Conservation (phyloP, 2,797 vertebrate species). For the Steatocranus sp. region DNA sequence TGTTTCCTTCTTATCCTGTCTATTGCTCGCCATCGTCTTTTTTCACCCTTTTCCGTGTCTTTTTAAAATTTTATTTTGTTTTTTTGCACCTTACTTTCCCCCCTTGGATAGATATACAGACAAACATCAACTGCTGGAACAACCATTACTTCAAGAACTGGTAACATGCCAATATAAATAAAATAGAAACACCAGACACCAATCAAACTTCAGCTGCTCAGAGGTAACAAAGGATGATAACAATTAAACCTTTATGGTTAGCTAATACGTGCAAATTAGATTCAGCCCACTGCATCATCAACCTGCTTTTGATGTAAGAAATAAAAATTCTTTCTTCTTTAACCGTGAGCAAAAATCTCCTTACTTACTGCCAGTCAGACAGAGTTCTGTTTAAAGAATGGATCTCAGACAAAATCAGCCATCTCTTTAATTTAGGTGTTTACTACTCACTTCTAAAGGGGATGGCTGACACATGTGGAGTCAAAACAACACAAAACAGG, state of each 20-base stretch:
- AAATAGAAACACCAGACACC: neutral
- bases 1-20: neutral
- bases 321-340: neutral
- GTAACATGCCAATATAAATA: neutral
- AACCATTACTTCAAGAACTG: neutral
- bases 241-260: slow-evolving; percentile 16
- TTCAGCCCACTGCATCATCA: neutral
- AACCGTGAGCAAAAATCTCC: neutral
- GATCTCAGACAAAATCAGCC: neutral
- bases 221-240: neutral
- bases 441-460: slow-evolving; percentile 10
- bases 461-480: neutral
- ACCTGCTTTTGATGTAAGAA: neutral
- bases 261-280: slow-evolving; percentile 30
- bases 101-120: neutral
- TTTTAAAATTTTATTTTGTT: neutral
- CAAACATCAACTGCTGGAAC: neutral
- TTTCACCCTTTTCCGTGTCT: neutral
- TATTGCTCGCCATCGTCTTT: neutral
- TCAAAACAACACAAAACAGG: neutral
- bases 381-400: neutral
- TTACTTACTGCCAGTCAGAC: neutral
- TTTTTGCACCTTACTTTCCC: neutral
- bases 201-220: slow-evolving; percentile 16
- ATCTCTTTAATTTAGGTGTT: neutral